Evolutionary conservation across 2,888 invertebrate genomes (phyloP).

Genomic region (Xestia xanthographa): DNA sequence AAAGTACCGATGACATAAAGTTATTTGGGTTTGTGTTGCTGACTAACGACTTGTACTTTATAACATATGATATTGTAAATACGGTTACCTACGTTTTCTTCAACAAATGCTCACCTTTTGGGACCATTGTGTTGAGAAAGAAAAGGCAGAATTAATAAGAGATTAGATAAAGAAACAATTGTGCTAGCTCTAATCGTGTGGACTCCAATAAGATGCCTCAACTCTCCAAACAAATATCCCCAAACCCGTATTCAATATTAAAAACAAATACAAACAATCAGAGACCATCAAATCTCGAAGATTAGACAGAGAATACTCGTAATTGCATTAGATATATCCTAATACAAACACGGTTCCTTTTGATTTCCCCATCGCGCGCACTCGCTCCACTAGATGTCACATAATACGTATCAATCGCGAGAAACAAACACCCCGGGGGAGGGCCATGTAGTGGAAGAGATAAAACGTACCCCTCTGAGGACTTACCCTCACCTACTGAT

Average conservation of each 20-base stretch:
- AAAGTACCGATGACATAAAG: conserved; percentile 59
- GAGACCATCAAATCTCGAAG: conserved; percentile 34
- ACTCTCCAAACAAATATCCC: conserved; percentile 5
- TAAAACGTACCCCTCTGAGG: conserved; percentile 74
- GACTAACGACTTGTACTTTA: conserved; percentile 23
- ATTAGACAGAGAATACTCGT: conserved; percentile 53
- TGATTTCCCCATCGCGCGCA: conserved; percentile 65
- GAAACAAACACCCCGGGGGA: conserved; percentile 79
- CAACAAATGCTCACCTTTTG: no score
- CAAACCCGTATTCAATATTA: conserved; percentile 33
- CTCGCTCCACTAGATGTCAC: conserved; percentile 70
- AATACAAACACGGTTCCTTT: conserved; percentile 60
- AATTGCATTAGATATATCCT: conserved; percentile 62
- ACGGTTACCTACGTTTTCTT: not conserved
- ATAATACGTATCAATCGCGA: conserved; percentile 80
- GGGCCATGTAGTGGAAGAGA: conserved; percentile 85
- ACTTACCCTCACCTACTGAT: conserved; percentile 66
- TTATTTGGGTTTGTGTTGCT: conserved; percentile 44
- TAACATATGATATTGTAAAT: not conserved
- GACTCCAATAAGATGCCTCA: not conserved
- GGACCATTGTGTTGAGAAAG: not conserved
- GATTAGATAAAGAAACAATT: conserved; percentile 4
- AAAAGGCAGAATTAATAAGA: not conserved
- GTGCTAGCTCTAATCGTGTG: not conserved
- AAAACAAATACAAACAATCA: conserved; percentile 41